Evolutionary conservation across 2,113 vertebrate genomes (phyloP).

Genomic region (Prunella fulvescens): DNA sequence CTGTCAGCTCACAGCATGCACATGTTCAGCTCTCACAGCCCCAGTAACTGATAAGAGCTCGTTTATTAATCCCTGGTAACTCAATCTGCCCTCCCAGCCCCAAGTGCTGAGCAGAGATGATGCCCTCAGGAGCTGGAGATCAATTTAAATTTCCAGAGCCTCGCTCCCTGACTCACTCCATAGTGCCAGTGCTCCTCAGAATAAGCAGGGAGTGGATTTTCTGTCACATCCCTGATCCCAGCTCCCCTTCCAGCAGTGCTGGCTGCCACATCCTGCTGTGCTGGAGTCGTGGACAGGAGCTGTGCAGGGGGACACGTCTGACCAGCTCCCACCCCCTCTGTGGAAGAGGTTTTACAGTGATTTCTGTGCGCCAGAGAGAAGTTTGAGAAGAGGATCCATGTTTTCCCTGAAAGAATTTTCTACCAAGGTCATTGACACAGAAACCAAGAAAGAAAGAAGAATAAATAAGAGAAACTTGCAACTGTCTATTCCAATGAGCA

Average conservation of each 20-base stretch:
- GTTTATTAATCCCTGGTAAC: constrained; percentile 5
- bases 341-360: no score
- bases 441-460: no score
- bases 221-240: background rate
- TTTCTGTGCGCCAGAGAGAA: no score
- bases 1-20: background rate
- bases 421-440: no score
- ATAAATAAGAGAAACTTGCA: no score
- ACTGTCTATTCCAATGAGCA: no score
- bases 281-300: background rate
- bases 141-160: background rate
- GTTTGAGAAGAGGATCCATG: no score
- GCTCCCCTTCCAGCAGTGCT: background rate
- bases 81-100: background rate
- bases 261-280: background rate
- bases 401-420: no score
- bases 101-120: background rate
- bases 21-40: background rate
- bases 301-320: background rate
- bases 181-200: background rate
- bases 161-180: background rate
- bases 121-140: constrained; percentile 26
- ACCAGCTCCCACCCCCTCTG: background rate
- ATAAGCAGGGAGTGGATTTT: background rate
- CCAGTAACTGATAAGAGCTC: background rate